Base-by-base conservation (phyloP, 2,888 invertebrate genomes). In the Phania funesta region DNA sequence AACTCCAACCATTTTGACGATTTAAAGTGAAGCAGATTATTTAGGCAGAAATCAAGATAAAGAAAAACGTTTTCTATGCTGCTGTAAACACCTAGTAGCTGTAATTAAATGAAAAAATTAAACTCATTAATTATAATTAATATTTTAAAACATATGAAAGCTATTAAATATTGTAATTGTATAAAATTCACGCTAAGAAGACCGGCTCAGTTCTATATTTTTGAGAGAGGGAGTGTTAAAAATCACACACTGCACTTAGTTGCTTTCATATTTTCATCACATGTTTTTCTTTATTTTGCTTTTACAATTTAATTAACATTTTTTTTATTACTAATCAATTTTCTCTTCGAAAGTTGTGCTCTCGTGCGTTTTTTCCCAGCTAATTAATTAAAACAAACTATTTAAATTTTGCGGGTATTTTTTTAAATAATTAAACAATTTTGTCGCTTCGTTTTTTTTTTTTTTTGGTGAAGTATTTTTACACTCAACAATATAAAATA, bases 1-100 rank as follows among this genome's bases (percentile, higher is more conserved):
- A 38, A 89, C 88, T 38, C 90, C 90, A 82, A 90, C 91, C 91
- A 91, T 91, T 75, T 84, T 87, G 50, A 26, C 13, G 32, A n/a
- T 11, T 60, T 64, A 41, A 16, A 35, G 3, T 65, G 2, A 7
- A 6, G 7, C 18, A 32, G 13, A 20, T 18, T 2, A 18, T 58
- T 60, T n/a, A 16, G 32, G 11, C n/a, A 32, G 20, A 67, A 67
- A 24, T 48, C n/a, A 8, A 44, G 62, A 50, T 16, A 13, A 4
- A 35, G 18, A 16, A 3, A 56, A 64, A 38, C 48, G 32, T 16
- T 29, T 44, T 62, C 9, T 20, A 62, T n/a, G 16, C 35, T 7
- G 56, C 35, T 46, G 46, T 46, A 1, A 44, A 54, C 56, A 65
- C 56, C 29, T 32, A 62, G 70, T 56, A 64, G 70, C 77, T 78